These are phyloP conservation scores for Lagodon rhomboides DNA, from an alignment of 2,797 vertebrate species.

Conservation along the genomic window DNA sequence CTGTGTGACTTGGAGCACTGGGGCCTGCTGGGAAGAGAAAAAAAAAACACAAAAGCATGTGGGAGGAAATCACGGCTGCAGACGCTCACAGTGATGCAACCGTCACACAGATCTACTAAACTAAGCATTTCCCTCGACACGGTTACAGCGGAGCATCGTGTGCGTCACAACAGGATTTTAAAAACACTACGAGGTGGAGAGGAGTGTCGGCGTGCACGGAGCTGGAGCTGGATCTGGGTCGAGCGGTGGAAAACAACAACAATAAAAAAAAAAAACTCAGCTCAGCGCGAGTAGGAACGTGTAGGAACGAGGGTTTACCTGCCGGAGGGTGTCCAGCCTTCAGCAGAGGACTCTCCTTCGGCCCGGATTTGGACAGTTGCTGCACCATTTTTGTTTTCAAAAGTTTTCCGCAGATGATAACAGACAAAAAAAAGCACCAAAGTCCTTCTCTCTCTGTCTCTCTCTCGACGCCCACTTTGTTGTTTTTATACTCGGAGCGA, in stretches of 20 bases:
- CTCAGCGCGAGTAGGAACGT: accelerated
- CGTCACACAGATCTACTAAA: neutral
- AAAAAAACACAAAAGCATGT: neutral
- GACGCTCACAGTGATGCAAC: neutral
- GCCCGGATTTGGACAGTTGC: conserved; percentile 71
- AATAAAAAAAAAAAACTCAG: too few species aligned
- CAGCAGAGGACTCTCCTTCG: conserved; percentile 61
- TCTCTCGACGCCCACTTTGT: conserved; percentile 42
- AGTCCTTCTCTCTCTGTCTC: neutral
- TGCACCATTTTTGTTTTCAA: conserved; percentile 81
- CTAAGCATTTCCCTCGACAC: accelerated
- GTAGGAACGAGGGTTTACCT: conserved; percentile 76
- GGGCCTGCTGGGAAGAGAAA: conserved; percentile 1
- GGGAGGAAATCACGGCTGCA: neutral
- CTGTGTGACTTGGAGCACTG: conserved; percentile 11
- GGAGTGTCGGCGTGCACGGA: neutral
- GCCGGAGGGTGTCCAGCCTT: conserved; percentile 87
- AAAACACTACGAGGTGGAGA: neutral
- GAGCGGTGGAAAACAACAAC: conserved; percentile 27
- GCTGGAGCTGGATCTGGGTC: conserved; percentile 13
- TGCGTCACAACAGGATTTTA: neutral
- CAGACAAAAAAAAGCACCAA: conserved; percentile 8
- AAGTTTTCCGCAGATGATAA: conserved; percentile 29
- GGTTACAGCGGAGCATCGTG: accelerated
- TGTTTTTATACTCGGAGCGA: conserved; percentile 71